phyloP scores from a whole-genome alignment of 1,140 invertebrate species.

The Triops cancriformis region DNA sequence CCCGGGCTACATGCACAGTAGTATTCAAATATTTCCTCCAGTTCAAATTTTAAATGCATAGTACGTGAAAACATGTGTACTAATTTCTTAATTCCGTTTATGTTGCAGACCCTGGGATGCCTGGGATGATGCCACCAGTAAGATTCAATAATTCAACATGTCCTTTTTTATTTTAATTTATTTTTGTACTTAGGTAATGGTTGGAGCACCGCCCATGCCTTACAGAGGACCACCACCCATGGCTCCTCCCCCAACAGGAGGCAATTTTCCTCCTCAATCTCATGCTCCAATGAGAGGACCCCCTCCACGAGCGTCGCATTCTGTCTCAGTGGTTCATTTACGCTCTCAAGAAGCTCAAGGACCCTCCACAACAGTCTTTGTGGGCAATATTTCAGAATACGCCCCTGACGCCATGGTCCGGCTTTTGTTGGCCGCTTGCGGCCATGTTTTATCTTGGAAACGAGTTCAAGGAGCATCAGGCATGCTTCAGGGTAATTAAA shows the following conservation, averaged over 20 bases:
- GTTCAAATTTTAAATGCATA: not conserved
- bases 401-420: conserved; percentile 92
- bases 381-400: conserved; percentile 93
- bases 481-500: conserved; percentile 22
- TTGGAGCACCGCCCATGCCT: conserved; percentile 22
- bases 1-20: conserved; percentile 19
- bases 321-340: conserved; percentile 23
- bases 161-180: not conserved
- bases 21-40: not conserved
- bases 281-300: not conserved
- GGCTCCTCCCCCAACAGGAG: conserved; percentile 15
- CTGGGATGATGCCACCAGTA: conserved; percentile 21
- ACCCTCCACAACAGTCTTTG: conserved; percentile 92
- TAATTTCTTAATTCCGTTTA: not conserved
- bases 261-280: not conserved
- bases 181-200: conserved; percentile 19
- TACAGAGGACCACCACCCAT: conserved; percentile 12
- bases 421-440: conserved; percentile 81
- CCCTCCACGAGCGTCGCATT: not conserved
- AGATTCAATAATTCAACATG: not conserved
- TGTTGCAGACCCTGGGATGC: conserved; percentile 22
- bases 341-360: conserved; percentile 42
- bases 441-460: conserved; percentile 92
- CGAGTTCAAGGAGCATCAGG: conserved; percentile 72
- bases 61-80: not conserved